Evolutionary conservation across 2,113 vertebrate genomes (phyloP), one percentile per base, ranked within the genome.

Genomic region (Nothocercus nigrocapillus): DNA sequence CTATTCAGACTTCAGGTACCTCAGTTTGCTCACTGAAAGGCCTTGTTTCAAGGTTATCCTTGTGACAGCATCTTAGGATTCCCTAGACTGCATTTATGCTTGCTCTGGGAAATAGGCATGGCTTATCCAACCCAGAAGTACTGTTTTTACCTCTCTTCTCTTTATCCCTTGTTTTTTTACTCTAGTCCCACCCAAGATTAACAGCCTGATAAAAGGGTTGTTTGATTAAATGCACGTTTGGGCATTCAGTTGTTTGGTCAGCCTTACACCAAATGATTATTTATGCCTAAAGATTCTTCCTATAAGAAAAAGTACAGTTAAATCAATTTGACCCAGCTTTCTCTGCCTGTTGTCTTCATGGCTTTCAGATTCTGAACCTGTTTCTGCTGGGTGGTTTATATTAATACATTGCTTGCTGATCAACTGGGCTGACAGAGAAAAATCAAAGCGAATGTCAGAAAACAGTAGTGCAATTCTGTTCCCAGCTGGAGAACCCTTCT

Each of bases 401-500:
- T 63, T 77, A 90, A 94, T 83, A 73, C 61, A 32, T 90, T 14
- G 11, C 76, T 77, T 93, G 58, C 70, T 92, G 88, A 93, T 94
- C 85, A 93, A 3, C 7, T 2, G 62, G 59, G 82, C 70, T 90
- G 92, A 72, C 67, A 89, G 77, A 59, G 51, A 10, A 69, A 95
- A 90, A 93, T 89, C 88, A 81, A 93, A 89, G 70, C 40, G 64
- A 70, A 80, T 78, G 63, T 83, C 87, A 96, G 85, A 67, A 96
- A 93, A 95, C 88, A 93, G 86, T 16, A 28, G 61, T 36, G 87
- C 87, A 68, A 64, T 76, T 92, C 73, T 93, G 54, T 85, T 95
- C 79, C 30, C 70, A 95, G 91, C 76, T 93, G 90, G 76, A 93
- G 70, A 76, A 16, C 59, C 83, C 82, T 47, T 47, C 74, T 66